Evolutionary conservation across 2,888 invertebrate species (phyloP).

Genomic region (Acrocera orbiculus): DNA sequence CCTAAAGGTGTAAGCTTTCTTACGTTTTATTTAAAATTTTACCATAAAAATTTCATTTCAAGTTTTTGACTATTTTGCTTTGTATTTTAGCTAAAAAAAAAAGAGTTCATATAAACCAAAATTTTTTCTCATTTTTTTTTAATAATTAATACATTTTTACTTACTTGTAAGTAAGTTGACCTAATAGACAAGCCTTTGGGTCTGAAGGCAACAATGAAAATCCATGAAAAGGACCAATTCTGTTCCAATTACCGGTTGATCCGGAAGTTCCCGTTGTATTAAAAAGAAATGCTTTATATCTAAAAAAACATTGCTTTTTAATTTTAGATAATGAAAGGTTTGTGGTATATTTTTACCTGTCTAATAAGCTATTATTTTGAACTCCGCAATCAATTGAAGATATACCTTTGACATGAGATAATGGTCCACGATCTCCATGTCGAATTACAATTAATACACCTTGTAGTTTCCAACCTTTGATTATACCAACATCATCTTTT

Average conservation of each 20-base stretch:
- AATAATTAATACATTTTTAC: slow-evolving; percentile 13
- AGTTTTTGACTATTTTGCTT: no score
- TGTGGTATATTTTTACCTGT: slow-evolving; percentile 19
- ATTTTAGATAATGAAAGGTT: no score
- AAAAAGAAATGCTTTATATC: slow-evolving; percentile 27
- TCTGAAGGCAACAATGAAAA: slow-evolving; percentile 58
- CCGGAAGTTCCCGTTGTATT: slow-evolving; percentile 24
- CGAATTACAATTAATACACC: slow-evolving; percentile 54
- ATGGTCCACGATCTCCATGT: slow-evolving; percentile 79
- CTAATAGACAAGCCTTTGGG: slow-evolving; percentile 55
- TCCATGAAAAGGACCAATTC: slow-evolving; percentile 66
- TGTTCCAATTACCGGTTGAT: slow-evolving; percentile 50
- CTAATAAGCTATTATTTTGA: slow-evolving; percentile 27
- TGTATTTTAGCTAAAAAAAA: no score
- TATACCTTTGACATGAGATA: slow-evolving; percentile 65
- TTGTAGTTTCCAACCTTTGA: slow-evolving; percentile 30
- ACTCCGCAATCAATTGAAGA: slow-evolving; percentile 59
- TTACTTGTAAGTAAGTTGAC: slow-evolving; percentile 56
- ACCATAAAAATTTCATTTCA: no score
- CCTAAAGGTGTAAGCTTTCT: no score
- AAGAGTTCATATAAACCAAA: no score
- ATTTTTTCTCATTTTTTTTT: no score
- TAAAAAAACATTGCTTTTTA: slow-evolving; percentile 9
- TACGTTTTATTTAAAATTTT: no score
- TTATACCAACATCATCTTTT: slow-evolving; percentile 47